Base-by-base conservation (phyloP, 2,113 vertebrate species). In the Bubalus kerabau region DNA sequence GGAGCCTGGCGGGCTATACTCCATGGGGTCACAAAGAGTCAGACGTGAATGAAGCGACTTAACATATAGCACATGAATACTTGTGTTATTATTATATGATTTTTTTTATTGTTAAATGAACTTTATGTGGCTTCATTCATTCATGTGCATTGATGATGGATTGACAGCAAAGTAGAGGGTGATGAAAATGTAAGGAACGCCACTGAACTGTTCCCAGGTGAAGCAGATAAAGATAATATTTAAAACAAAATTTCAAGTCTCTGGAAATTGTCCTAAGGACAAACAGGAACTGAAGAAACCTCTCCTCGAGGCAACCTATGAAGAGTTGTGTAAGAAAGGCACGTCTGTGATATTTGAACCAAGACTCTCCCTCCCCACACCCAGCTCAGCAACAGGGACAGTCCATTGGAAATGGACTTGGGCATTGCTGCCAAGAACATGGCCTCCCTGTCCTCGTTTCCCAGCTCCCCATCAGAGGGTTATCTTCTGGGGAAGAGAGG, bases 1-100 rank as follows among this genome's bases (percentile, higher is more conserved):
- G 67, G 67, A 71, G 67, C 9, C n/a, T 40, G 67, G n/a, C 0
- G 0, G n/a, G n/a, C n/a, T 40, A 12, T 40, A 6, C 17, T 40
- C 67, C n/a, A 23, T 40, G n/a, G 67, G n/a, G 67, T 71, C n/a
- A 71, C n/a, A 71, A 23, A 71, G 67, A 71, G 19, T 71, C 2
- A 0, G n/a, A 71, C n/a, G 0, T 71, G 67, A 71, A 40, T 23
- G n/a, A 71, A 71, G n/a, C 0, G 10, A 71, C n/a, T 71, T 71
- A 67, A 67, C 32, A 11, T 10, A 32, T 67, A 36, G 64, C 64
- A 67, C 21, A 24, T 50, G 56, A 78, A 32, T 74, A 62, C 30
- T 50, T 85, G 10, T 36, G 17, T 50, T 57, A 28, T 74, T 84
- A 60, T n/a, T 88, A 50, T 56, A 7, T 62, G 24, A 50, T 80